Evolutionary conservation across 2,113 vertebrate species (phyloP).

Genomic region (Shinisaurus crocodilurus): DNA sequence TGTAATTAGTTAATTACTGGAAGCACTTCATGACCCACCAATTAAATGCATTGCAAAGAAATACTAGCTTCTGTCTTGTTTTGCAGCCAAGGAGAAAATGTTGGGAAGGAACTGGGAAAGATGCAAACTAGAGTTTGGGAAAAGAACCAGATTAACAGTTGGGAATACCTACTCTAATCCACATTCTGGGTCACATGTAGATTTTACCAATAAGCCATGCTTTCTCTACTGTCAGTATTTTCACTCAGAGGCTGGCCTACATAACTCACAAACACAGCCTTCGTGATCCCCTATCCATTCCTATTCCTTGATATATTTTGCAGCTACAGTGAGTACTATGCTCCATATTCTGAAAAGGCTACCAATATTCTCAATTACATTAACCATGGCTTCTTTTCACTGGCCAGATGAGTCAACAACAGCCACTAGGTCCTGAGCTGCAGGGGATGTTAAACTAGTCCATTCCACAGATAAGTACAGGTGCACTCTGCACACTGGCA

Average conservation of each 20-base stretch:
- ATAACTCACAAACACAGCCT: neutral
- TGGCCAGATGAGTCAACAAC: neutral
- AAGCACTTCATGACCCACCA: neutral
- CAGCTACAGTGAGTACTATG: neutral
- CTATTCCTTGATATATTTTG: neutral
- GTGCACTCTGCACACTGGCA: neutral
- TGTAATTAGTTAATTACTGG: slow-evolving; percentile 22
- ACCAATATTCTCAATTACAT: neutral
- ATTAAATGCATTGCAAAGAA: neutral
- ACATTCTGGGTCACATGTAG: neutral
- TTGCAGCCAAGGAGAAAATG: rapidly evolving
- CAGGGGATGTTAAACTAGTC: neutral
- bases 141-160: neutral
- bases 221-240: neutral
- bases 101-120: neutral
- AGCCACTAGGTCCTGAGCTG: neutral
- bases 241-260: neutral
- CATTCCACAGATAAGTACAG: neutral
- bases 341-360: neutral
- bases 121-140: neutral
- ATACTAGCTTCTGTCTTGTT: neutral
- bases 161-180: neutral
- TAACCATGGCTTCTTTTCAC: neutral
- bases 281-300: neutral
- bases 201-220: rapidly evolving